Percentiles rank a stretch among this genome's conserved stretches.
phyloP scores from a whole-genome alignment of 2,888 invertebrate species.

The Chironomus riparius region DNA sequence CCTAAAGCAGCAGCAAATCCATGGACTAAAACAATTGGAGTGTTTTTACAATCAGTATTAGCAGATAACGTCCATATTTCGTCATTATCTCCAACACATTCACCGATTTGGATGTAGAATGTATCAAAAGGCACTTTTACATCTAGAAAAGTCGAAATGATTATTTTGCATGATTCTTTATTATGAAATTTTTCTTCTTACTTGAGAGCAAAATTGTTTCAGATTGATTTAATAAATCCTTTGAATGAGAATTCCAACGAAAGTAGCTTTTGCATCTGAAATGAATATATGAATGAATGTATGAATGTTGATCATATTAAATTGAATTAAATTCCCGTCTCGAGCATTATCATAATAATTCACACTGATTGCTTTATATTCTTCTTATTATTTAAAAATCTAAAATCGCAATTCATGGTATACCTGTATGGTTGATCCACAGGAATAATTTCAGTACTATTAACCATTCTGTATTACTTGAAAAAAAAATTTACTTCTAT shows the following conservation, averaged over 20 bases:
- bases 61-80: slow-evolving; percentile 59
- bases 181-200: neutral
- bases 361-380: neutral
- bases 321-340: too few species aligned
- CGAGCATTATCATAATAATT: neutral
- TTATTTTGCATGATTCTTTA: neutral
- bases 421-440: too few species aligned
- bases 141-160: neutral
- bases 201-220: slow-evolving; percentile 9
- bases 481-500: too few species aligned
- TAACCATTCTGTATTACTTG: too few species aligned
- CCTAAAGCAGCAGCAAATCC: slow-evolving; percentile 92
- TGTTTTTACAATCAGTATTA: slow-evolving; percentile 53
- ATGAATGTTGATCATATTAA: too few species aligned
- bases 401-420: too few species aligned
- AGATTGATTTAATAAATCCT: neutral
- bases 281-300: neutral
- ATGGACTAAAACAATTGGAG: slow-evolving; percentile 86
- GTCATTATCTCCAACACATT: slow-evolving; percentile 51
- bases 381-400: too few species aligned
- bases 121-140: slow-evolving; percentile 2
- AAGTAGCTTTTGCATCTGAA: neutral
- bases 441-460: too few species aligned
- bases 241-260: slow-evolving; percentile 11
- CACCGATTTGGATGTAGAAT: slow-evolving; percentile 37